Evolutionary conservation across 1,140 invertebrate genomes (phyloP), one percentile per base, ranked within the genome.

Genomic region (Drosophila ananassae): DNA sequence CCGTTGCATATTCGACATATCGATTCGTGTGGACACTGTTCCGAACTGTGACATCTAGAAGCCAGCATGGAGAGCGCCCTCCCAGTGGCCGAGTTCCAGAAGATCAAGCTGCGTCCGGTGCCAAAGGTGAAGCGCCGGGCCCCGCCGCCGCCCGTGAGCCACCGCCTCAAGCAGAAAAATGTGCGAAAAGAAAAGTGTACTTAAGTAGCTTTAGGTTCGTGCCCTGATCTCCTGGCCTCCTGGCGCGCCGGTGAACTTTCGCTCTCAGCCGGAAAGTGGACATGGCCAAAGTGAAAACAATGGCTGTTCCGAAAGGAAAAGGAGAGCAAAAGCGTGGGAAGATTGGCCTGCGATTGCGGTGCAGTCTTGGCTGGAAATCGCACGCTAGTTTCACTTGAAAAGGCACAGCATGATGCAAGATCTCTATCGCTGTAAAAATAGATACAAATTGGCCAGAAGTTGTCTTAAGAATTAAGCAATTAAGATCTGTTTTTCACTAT

Each of bases 31-130:
- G 17, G 4, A 13, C 46, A n/a, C 30, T 17, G 12, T 37, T 46
- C 10, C 41, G 25, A 12, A 0, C 37, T 64, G 64, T 21, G 21
- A 62, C 47, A 24, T 28, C 10, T 13, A 37, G 7, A 53, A 30
- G 37, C 32, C 25, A 55, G 50, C n/a, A 84, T 85, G 81, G 81
- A 85, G 58, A 85, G 77, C 52, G 57, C 59, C 52, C 69, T 77
- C 73, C 81, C 83, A 58, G 66, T 89, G 55, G 84, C 85, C 64
- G 89, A 91, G 74, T 91, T 91, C 41, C 90, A 91, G 66, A 67
- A 81, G 63, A 84, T 91, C 56, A 91, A 90, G 53, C 73, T 91
- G 55, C 77, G 82, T 6, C 90, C 90, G 28, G 90, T 91, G 71
- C 77, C 90, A 46, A 83, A 87, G 73, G 76, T 91, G 39, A 91